Percentiles rank a stretch among this genome's conserved stretches.
Conservation (phyloP, 2,113 vertebrate species). For the Charina bottae region DNA sequence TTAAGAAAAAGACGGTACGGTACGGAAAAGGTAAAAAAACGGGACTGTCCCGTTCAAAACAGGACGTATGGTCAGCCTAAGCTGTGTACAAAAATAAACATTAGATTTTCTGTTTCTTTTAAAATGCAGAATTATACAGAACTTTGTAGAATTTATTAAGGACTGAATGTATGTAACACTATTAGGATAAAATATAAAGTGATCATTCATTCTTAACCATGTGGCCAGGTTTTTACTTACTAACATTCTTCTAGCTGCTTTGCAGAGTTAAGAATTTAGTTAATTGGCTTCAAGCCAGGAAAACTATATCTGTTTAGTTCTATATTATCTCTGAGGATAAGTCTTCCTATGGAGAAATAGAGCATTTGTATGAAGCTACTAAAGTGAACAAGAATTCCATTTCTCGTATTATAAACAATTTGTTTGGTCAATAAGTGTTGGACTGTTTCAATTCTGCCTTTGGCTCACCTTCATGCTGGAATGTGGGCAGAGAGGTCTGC, state of each 20-base stretch:
- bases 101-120: background rate
- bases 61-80: too few relatives aligned
- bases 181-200: background rate
- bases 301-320: slow-evolving; percentile 5
- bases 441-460: slow-evolving; percentile 44
- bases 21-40: too few relatives aligned
- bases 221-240: background rate
- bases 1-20: too few relatives aligned
- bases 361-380: background rate
- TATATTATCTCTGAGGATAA: background rate
- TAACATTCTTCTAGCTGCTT: background rate
- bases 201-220: slow-evolving; percentile 30
- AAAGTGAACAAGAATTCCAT: background rate
- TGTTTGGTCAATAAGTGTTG: slow-evolving; percentile 29
- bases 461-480: slow-evolving; percentile 38
- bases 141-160: background rate
- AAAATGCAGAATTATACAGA: background rate
- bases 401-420: slow-evolving; percentile 29
- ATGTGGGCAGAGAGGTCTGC: slow-evolving; percentile 31
- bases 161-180: background rate
- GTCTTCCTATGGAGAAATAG: background rate
- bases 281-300: slow-evolving; percentile 23
- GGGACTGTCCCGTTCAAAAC: too few relatives aligned
- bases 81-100: background rate
- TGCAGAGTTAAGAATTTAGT: background rate